phyloP scores from a whole-genome alignment of 2,888 invertebrate genomes.

The Theretra japonica region DNA sequence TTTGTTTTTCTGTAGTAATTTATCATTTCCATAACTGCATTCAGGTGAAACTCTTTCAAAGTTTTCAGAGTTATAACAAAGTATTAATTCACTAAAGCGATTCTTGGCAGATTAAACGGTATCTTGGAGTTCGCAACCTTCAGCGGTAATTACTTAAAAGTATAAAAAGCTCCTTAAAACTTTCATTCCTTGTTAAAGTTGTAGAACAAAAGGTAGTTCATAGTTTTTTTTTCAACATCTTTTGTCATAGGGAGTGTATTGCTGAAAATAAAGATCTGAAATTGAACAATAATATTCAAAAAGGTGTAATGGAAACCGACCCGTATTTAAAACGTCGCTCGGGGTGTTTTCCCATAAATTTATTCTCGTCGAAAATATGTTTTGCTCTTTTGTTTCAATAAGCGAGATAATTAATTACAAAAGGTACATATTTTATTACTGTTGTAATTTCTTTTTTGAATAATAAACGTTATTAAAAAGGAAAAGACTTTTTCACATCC shows the following conservation, averaged over 20 bases:
- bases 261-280: not conserved
- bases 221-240: too few relatives aligned
- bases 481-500: not conserved
- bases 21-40: not conserved
- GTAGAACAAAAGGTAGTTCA: too few relatives aligned
- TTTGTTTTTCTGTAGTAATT: too few relatives aligned
- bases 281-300: not conserved
- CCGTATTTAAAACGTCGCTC: not conserved
- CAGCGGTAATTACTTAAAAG: too few relatives aligned
- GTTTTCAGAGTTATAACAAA: not conserved
- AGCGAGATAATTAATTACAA: slow-evolving; percentile 1
- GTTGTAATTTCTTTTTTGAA: not conserved
- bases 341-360: not conserved
- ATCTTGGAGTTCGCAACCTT: too few relatives aligned
- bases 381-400: slow-evolving; percentile 2
- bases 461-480: not conserved
- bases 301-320: not conserved
- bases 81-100: not conserved
- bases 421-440: not conserved
- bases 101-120: not conserved
- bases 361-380: not conserved
- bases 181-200: too few relatives aligned
- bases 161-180: too few relatives aligned
- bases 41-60: not conserved
- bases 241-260: too few relatives aligned